phyloP scores from a whole-genome alignment of 2,797 vertebrate species.

The Triplophysa yarkandensis region DNA sequence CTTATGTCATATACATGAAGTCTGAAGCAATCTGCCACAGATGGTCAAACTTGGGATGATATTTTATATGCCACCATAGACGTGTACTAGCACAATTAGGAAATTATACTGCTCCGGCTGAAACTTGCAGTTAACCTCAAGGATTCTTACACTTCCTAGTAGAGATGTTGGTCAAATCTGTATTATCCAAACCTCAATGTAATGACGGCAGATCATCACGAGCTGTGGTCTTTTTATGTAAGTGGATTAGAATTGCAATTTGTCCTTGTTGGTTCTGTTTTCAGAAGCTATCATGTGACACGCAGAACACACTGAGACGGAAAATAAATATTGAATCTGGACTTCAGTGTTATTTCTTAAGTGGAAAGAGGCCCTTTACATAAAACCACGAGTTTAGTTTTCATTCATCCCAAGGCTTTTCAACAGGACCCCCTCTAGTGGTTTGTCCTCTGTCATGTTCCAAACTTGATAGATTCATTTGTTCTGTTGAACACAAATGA shows the following conservation, averaged over 20 bases:
- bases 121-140: constrained; percentile 58
- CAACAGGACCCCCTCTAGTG: constrained; percentile 58
- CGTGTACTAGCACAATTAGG: constrained; percentile 57
- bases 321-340: constrained; percentile 46
- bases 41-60: constrained; percentile 50
- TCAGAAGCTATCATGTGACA: constrained; percentile 17
- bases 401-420: constrained; percentile 25
- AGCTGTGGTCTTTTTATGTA: constrained; percentile 31
- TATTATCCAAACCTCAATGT: constrained; percentile 48
- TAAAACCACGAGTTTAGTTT: constrained; percentile 29
- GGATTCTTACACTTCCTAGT: constrained; percentile 51
- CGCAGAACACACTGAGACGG: constrained; percentile 11
- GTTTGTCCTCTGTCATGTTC: neutral
- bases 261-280: constrained; percentile 49
- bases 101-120: constrained; percentile 64
- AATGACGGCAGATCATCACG: constrained; percentile 37
- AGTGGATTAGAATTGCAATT: constrained; percentile 47
- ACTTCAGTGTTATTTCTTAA: constrained; percentile 26
- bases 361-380: constrained; percentile 16
- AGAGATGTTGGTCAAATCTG: constrained; percentile 51
- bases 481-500: no score
- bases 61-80: constrained; percentile 54
- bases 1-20: constrained; percentile 47
- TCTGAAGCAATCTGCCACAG: constrained; percentile 47
- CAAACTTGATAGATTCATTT: no score